Conservation (phyloP, 2,113 vertebrate genomes). For the Dunckerocampus dactyliophorus region DNA sequence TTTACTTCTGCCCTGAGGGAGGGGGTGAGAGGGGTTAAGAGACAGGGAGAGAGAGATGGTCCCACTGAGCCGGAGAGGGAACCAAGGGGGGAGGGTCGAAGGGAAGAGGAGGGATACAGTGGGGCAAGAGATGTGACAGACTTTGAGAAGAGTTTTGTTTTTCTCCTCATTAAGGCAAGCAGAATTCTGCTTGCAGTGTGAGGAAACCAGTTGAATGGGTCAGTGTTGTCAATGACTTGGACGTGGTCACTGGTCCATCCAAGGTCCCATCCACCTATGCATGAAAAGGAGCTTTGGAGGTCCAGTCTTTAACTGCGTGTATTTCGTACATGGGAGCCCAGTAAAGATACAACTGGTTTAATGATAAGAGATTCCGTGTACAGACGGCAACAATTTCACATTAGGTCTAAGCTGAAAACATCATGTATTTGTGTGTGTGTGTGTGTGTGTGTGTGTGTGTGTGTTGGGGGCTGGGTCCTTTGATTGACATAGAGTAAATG, state of each 20-base stretch:
- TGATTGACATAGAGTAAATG: too few relatives aligned
- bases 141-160: conserved; percentile 54
- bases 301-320: too few relatives aligned
- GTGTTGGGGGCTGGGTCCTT: too few relatives aligned
- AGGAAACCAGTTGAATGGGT: conserved; percentile 13
- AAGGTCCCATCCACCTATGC: conserved; percentile 16
- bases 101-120: conserved; percentile 1
- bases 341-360: too few relatives aligned
- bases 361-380: too few relatives aligned
- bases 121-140: conserved; percentile 48
- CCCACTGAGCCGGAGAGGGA: conserved; percentile 46
- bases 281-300: not conserved
- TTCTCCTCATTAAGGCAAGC: conserved; percentile 24
- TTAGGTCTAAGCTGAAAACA: too few relatives aligned
- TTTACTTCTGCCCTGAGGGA: conserved; percentile 70
- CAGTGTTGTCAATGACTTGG: not conserved
- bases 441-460: too few relatives aligned
- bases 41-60: conserved; percentile 29
- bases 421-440: too few relatives aligned
- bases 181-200: conserved; percentile 7
- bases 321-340: too few relatives aligned
- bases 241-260: not conserved
- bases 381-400: too few relatives aligned
- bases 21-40: conserved; percentile 33
- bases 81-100: not conserved